Evolutionary conservation across 2,888 invertebrate species (phyloP), one percentile per base, ranked within the genome.

Genomic region (Parnassius apollo): DNA sequence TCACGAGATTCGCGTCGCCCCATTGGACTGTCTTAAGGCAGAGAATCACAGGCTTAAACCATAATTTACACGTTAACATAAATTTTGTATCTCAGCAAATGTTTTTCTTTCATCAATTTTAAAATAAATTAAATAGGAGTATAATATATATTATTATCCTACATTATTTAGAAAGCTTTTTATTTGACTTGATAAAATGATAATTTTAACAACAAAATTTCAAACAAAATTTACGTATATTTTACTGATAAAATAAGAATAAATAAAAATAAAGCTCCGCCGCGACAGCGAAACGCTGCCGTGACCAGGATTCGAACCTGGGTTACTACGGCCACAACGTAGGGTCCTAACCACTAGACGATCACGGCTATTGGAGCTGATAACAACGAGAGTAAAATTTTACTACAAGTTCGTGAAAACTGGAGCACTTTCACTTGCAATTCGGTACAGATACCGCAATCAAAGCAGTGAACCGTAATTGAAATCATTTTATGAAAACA

Each of bases 271-370:
- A 25, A 13, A 22, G 67, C 77, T 75, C 78, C 78, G 72, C 77
- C 77, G 76, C 66, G 75, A 78, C 77, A 81, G 80, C 78, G 66
- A 22, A 68, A 64, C 75, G 61, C 79, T 81, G 81, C 82, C 82
- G 83, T 84, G 80, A 85, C 83, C 83, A 84, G 93, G 94, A 94
- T 93, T 94, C 94, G 94, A 94, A 94, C 94, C 94, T 94, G 94
- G 94, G 94, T 94, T 94, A 93, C 93, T 93, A 93, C 94, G 94
- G 94, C 94, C 94, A 94, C 94, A 94, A 94, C 94, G 94, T 93
- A 93, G 93, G 93, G 94, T 94, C 93, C 94, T 94, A 94, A 94
- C 94, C 94, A 94, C 94, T 94, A 94, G 93, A 94, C 94, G 94
- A 94, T 94, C 93, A 93, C 74, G 73, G 72, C 73, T 75, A 51